Percentiles rank a stretch among this genome's conserved stretches.
Conservation (phyloP, 2,888 invertebrate species). For the Drosophila cracens region DNA sequence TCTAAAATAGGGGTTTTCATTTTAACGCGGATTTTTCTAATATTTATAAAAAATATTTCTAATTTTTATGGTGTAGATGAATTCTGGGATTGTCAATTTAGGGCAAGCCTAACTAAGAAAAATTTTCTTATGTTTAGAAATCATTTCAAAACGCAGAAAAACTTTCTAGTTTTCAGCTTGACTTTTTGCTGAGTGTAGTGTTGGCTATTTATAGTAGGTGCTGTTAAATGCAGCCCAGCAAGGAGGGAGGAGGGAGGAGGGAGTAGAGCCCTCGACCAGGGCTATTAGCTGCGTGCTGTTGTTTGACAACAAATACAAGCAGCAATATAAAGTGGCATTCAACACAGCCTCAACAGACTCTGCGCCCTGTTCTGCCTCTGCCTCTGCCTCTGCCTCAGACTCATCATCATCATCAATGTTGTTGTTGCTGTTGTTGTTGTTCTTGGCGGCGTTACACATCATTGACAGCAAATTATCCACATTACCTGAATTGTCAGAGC, state of each 20-base stretch:
- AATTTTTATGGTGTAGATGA: no score
- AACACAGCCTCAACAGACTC: slow-evolving; percentile 5
- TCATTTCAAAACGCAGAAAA: not conserved
- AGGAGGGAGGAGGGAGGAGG: not conserved
- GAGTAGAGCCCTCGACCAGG: slow-evolving; percentile 16
- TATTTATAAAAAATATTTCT: no score
- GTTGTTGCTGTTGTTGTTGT: slow-evolving; percentile 26
- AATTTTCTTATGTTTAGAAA: no score
- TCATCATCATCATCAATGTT: slow-evolving; percentile 27
- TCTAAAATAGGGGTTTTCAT: no score
- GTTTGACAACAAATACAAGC: slow-evolving; percentile 79
- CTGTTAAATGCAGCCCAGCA: slow-evolving; percentile 69
- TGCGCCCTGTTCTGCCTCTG: not conserved
- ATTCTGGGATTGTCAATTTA: no score
- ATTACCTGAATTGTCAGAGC: slow-evolving; percentile 83
- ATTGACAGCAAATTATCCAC: slow-evolving; percentile 85
- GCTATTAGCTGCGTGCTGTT: slow-evolving; percentile 75
- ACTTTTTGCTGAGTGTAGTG: slow-evolving; percentile 1
- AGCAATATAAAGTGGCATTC: slow-evolving; percentile 36
- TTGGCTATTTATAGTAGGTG: slow-evolving; percentile 65
- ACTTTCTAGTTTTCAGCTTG: not conserved
- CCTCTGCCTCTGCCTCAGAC: slow-evolving; percentile 7
- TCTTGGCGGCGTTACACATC: slow-evolving; percentile 81
- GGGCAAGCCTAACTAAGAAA: no score
- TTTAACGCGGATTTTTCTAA: no score